Percentiles rank a stretch among this genome's conserved stretches.
These are phyloP conservation scores for Holocentrus rufus DNA, from an alignment of 2,797 vertebrate species.

Conservation along the genomic window DNA sequence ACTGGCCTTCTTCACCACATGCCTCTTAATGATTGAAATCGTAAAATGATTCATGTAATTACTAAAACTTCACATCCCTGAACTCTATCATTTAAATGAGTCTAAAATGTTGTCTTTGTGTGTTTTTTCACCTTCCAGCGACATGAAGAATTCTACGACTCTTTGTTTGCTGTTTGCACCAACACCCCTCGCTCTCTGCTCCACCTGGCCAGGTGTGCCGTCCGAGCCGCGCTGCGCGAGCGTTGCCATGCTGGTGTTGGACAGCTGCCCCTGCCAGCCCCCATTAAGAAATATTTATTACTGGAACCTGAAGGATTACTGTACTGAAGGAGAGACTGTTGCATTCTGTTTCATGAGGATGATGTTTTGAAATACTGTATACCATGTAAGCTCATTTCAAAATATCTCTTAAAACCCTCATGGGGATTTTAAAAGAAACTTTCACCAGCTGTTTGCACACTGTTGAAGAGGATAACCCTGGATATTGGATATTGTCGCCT, in stretches of 20 bases:
- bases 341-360: neutral
- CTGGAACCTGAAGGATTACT: constrained; percentile 90
- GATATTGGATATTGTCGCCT: neutral
- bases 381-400: neutral
- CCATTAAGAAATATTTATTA: constrained; percentile 88
- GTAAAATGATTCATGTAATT: no score
- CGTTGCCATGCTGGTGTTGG: constrained; percentile 81
- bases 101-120: neutral
- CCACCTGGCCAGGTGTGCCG: constrained; percentile 90
- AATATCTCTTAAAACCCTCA: no score
- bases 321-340: constrained; percentile 57
- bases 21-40: no score
- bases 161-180: constrained; percentile 88
- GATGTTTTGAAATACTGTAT: no score
- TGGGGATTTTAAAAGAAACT: neutral
- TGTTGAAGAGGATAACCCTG: neutral
- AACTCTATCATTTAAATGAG: neutral
- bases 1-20: no score
- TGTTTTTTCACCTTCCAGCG: constrained; percentile 73
- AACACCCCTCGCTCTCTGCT: constrained; percentile 90
- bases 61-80: no score
- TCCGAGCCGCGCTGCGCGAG: constrained; percentile 74
- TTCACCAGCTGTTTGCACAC: neutral
- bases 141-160: constrained; percentile 90
- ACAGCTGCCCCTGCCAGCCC: constrained; percentile 83